phyloP scores from a whole-genome alignment of 2,797 vertebrate genomes.

The Argentina silus region DNA sequence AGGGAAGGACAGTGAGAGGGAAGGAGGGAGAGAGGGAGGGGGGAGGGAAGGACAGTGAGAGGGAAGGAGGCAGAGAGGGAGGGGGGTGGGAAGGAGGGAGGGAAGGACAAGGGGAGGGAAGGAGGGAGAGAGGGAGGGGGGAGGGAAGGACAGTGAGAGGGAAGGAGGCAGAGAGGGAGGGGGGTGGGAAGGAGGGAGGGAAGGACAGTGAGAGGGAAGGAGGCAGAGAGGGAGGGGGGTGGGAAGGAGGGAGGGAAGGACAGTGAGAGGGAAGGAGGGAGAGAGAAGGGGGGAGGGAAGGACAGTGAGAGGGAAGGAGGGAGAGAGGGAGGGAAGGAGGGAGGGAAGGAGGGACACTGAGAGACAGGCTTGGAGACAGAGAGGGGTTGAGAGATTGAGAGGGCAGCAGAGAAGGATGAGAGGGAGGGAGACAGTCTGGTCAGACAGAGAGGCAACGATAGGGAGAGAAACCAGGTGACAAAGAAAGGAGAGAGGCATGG shows the following conservation, averaged over 20 bases:
- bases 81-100: conserved; percentile 29
- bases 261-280: neutral
- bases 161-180: too few species aligned
- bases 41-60: neutral
- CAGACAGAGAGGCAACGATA: neutral
- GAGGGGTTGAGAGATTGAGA: neutral
- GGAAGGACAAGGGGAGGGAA: neutral
- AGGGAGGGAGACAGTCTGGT: neutral
- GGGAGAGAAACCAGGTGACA: conserved; percentile 32
- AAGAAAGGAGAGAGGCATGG: conserved; percentile 22
- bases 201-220: neutral
- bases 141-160: too few species aligned
- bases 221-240: neutral
- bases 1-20: neutral
- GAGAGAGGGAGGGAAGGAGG: too few species aligned
- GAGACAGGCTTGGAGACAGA: neutral
- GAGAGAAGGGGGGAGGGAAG: conserved; percentile 12
- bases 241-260: neutral
- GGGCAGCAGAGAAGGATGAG: neutral
- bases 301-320: too few species aligned
- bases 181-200: neutral
- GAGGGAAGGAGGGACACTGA: neutral
- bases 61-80: conserved; percentile 6
- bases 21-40: conserved; percentile 3
- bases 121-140: too few species aligned